Evolutionary conservation across 1,140 invertebrate genomes (phyloP), one percentile per base, ranked within the genome.

Genomic region (Microplitis demolitor): DNA sequence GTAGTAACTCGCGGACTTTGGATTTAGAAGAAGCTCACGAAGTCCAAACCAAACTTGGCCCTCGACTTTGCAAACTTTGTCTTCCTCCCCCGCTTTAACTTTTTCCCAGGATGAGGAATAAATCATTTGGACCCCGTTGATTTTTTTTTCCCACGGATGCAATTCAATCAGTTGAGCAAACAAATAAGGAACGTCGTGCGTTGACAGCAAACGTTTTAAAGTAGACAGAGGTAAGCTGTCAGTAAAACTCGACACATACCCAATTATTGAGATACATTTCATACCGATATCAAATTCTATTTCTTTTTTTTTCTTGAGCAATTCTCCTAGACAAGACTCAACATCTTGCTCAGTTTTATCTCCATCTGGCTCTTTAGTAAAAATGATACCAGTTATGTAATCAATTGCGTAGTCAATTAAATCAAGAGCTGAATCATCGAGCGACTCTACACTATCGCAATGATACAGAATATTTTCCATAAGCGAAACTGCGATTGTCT

Each of bases 391-490:
- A 16, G 88, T 89, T 0, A 92, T 80, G 56, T 87, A 88, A 72
- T 90, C 88, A 2, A 91, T 88, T 39, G 89, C 87, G 77, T 95
- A 95, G 83, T 95, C 92, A n/a, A 94, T 86, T 1, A 95, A 80
- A 85, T 95, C 94, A 6, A 93, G 86, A 14, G 90, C 87, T 6
- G 90, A 85, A 62, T 95, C 93, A 54, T 90, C 90, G 56, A 95
- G 84, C 35, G 90, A 89, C 78, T 93, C 90, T 66, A 90, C 91
- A 33, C 91, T 90, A 78, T 91, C 92, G 6, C 89, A 88, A 82
- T 96, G 93, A 80, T 90, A 95, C 4, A 94, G 84, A 45, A 94
- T 88, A 6, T 91, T 90, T 85, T 95, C 94, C 37, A 96, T 79
- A 0, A 95, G 80, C 2, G 92, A 91, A 37, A 94, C 87, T 33